phyloP scores from a whole-genome alignment of 2,797 vertebrate genomes.

The Manis javanica region DNA sequence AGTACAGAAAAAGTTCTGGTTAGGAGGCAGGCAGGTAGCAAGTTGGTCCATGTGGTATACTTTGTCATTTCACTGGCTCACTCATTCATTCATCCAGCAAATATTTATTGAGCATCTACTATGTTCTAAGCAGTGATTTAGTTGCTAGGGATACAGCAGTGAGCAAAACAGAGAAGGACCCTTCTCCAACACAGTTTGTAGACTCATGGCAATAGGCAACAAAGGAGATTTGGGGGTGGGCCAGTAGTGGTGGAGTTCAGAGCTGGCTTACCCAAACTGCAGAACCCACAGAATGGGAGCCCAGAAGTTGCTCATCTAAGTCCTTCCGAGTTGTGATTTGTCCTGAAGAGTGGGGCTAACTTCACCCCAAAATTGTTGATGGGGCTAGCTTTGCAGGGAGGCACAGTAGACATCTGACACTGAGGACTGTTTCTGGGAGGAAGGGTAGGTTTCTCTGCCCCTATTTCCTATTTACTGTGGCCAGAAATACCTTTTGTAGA shows the following conservation, averaged over 20 bases:
- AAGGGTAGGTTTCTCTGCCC: background rate
- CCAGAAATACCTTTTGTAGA: slow-evolving; percentile 7
- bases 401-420: background rate
- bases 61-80: background rate
- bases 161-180: background rate
- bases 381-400: background rate
- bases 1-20: background rate
- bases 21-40: background rate
- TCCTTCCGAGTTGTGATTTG: background rate
- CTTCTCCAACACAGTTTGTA: background rate
- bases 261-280: background rate
- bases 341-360: background rate
- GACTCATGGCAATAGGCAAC: background rate
- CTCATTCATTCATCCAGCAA: background rate
- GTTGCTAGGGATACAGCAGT: background rate
- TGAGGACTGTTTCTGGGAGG: background rate
- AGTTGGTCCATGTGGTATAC: background rate
- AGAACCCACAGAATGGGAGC: background rate
- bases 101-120: slow-evolving; percentile 12
- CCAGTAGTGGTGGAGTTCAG: background rate
- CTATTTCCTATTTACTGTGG: background rate
- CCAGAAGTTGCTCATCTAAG: background rate
- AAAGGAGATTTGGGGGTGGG: background rate
- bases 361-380: background rate
- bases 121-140: background rate